Conservation (phyloP, 2,797 vertebrate species). For the Euphonia xanthogaster region DNA sequence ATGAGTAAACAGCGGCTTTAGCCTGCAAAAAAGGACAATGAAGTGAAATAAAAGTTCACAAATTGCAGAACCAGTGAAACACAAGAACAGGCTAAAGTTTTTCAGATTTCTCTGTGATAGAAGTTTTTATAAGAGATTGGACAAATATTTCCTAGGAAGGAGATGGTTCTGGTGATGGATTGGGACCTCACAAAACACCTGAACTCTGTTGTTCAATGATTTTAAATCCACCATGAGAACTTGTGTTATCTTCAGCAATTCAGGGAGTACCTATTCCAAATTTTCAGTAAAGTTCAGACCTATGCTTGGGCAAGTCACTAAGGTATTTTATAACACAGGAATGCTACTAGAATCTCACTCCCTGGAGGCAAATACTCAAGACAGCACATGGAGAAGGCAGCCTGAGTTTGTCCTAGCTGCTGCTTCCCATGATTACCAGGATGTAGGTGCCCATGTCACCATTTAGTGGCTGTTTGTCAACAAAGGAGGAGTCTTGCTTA, state of each 20-base stretch:
- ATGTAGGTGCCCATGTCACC: background rate
- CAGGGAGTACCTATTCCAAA: background rate
- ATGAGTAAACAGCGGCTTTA: background rate
- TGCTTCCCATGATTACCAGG: background rate
- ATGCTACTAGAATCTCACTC: background rate
- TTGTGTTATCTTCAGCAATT: background rate
- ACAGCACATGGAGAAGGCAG: background rate
- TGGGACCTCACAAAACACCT: background rate
- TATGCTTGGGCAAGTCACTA: background rate
- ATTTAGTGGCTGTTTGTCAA: background rate
- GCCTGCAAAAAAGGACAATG: background rate
- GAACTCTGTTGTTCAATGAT: background rate
- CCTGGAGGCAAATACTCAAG: background rate
- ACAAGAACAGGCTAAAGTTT: background rate
- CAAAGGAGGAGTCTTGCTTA: background rate
- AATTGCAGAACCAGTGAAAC: background rate
- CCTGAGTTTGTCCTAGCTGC: background rate
- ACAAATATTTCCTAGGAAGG: background rate
- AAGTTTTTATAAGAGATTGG: background rate
- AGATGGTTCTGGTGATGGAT: background rate
- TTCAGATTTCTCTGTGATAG: background rate
- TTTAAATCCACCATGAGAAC: background rate
- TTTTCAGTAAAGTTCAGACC: background rate
- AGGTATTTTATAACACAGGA: background rate
- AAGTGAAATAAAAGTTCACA: background rate